Evolutionary conservation across 1,140 invertebrate species (phyloP).

Genomic region (Druon quercuslanigerum): DNA sequence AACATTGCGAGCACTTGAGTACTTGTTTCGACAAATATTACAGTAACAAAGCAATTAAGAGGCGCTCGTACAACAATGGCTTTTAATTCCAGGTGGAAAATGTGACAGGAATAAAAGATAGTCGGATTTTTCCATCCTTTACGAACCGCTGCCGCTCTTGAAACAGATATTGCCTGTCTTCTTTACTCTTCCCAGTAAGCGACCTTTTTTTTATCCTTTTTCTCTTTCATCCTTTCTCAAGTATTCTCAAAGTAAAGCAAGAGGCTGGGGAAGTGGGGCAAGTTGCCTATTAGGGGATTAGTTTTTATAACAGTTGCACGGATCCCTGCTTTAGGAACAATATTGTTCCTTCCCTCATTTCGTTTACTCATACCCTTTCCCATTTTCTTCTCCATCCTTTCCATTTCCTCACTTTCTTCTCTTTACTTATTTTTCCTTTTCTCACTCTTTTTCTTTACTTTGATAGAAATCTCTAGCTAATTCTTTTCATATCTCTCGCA

Average conservation of each 20-base stretch:
- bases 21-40: background rate
- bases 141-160: background rate
- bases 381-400: background rate
- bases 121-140: background rate
- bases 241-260: background rate
- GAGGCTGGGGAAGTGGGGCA: background rate
- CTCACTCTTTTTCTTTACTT: background rate
- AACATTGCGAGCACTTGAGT: background rate
- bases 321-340: background rate
- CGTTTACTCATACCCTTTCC: background rate
- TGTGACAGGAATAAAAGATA: background rate
- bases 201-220: background rate
- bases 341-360: background rate
- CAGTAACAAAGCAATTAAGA: background rate
- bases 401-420: background rate
- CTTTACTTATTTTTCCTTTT: background rate
- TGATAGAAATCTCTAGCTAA: background rate
- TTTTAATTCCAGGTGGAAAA: background rate
- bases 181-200: background rate
- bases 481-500: background rate
- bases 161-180: background rate
- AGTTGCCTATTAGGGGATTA: constrained; percentile 3
- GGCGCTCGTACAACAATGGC: background rate
- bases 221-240: background rate
- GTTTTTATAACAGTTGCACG: constrained; percentile 1